Evolutionary conservation across 2,797 vertebrate species (phyloP).

Genomic region (Myotis pilosus): DNA sequence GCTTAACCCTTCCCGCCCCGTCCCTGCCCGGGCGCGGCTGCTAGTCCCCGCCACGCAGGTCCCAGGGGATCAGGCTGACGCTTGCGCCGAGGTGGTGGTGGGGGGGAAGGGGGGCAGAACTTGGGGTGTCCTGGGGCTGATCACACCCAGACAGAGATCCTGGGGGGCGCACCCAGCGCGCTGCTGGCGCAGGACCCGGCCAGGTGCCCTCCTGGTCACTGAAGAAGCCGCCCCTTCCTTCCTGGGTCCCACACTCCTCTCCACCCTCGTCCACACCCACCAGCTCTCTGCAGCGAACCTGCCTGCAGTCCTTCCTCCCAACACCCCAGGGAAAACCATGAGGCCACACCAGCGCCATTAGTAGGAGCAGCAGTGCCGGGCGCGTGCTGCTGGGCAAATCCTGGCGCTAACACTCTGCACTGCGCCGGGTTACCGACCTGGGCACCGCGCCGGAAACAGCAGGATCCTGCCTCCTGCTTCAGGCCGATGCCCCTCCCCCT

Average conservation of each 20-base stretch:
- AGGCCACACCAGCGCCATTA: not conserved
- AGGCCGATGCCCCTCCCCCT: not conserved
- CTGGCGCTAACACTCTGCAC: fast-evolving
- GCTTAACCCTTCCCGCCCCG: slow-evolving; percentile 52
- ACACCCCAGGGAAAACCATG: not conserved
- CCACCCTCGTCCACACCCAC: no score
- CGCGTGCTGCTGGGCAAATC: not conserved
- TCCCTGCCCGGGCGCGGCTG: no score
- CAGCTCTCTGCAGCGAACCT: not conserved
- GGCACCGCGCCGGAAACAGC: not conserved
- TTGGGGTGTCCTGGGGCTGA: not conserved
- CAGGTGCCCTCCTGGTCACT: not conserved
- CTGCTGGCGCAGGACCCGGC: not conserved
- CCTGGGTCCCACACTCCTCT: not conserved
- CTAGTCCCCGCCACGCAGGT: no score
- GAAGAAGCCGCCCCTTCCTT: not conserved
- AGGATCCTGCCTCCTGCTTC: not conserved
- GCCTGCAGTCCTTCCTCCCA: not conserved
- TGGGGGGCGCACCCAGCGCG: not conserved
- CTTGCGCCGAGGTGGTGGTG: not conserved
- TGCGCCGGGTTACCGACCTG: not conserved
- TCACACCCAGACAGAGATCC: not conserved
- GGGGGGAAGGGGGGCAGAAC: not conserved
- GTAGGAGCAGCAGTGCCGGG: no score
- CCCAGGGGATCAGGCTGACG: not conserved